Base-by-base conservation (phyloP, 2,888 invertebrate genomes). In the Calameuta filiformis region DNA sequence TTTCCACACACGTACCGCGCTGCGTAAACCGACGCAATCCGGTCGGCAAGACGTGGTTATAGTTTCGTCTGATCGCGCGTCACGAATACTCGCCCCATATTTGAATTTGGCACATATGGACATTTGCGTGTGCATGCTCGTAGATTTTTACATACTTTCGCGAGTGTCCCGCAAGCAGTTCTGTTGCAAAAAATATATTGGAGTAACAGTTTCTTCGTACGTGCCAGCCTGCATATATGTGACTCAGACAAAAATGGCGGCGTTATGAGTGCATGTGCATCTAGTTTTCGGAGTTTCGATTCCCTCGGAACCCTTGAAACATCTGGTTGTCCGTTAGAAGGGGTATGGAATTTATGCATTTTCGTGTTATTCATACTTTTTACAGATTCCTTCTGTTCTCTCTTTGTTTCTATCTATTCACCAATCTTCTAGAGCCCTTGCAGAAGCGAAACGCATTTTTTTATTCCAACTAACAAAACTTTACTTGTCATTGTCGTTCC, bases 121-220 rank as follows among this genome's bases (percentile, higher is more conserved):
- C 23, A 56, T 56, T 23, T 9, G 40, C 9, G 56, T 9, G 56
- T 23, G 23, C 2, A 23, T 15, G 23, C 75, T 77, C 31, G 79
- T 77, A 79, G 31, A 71, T 12, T 71, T 31, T 71, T 31, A 31
- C 31, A 71, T 71, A 71, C 31, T 71, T 71, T 71, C 71, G 71
- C 71, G 71, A 12, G 31, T 56, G 23, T 56, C 9, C 56, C 23
- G 23, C 56, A 1, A 56, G 56, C 23, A 56, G 56, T 56, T 56
- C 23, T 9, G 2, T 9, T 9, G 56, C 23, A 9, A 23, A 56
- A 56, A 56, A 56, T 23, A 56, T 56, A 56, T 56, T 56, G 23
- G 23, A 56, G 56, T 56, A 56, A 56, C 56, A 56, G 56, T 56
- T 56, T 56, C 56, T 56, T 56, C 56, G 23, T 23, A 56, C 56